Conservation (phyloP, 53 echinoderm and acorn worm species). For the Glandiceps talaboti region DNA sequence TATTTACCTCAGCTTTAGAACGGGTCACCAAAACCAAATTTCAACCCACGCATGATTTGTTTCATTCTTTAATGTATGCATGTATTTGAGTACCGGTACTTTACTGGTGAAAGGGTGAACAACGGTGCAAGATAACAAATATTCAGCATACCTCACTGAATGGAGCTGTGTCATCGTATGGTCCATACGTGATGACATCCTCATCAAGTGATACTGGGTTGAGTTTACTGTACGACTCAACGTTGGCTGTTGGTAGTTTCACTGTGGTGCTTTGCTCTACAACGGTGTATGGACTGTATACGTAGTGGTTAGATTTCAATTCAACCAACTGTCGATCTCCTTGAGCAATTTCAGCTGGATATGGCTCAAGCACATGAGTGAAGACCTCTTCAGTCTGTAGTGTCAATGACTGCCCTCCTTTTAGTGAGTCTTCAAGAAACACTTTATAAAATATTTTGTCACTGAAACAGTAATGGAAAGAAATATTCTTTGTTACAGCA, state of each 20-base stretch:
- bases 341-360: constrained; percentile 82
- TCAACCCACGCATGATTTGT: too few species aligned
- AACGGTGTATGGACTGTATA: constrained; percentile 69
- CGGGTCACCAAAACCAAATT: too few species aligned
- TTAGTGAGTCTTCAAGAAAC: constrained; percentile 35
- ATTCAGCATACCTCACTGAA: constrained; percentile 16
- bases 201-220: constrained; percentile 68
- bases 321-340: constrained; percentile 90
- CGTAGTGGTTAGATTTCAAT: constrained; percentile 51
- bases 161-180: constrained; percentile 70
- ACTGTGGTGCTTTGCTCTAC: constrained; percentile 75
- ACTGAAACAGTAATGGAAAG: too few species aligned
- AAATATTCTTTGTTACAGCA: too few species aligned
- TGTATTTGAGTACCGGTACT: too few species aligned
- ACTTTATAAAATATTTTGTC: constrained; percentile 55
- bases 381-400: constrained; percentile 53
- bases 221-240: constrained; percentile 71
- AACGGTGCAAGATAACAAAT: neutral
- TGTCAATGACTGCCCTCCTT: constrained; percentile 39
- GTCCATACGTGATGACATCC: constrained; percentile 74
- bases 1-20: too few species aligned
- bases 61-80: too few species aligned
- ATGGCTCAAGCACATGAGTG: constrained; percentile 58
- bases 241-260: constrained; percentile 58
- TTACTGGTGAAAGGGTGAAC: too few species aligned